Base-by-base conservation (phyloP, 2,797 vertebrate genomes). In the Orientallactaga sibirica region DNA sequence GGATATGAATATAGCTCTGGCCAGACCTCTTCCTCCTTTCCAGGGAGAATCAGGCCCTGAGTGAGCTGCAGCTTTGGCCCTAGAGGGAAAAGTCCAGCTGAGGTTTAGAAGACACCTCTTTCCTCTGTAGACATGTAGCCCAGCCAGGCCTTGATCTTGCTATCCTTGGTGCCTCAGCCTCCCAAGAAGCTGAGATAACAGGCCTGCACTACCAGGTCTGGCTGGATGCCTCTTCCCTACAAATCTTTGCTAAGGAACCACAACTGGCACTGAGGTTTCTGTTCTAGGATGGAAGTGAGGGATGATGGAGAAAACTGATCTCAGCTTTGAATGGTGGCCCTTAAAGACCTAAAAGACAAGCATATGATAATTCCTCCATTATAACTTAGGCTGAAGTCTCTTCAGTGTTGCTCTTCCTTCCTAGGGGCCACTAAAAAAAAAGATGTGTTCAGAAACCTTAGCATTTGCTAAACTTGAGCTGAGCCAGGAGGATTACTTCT, bases 241-340 rank as follows among this genome's bases (percentile, higher is more conserved):
- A 92, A 66, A 27, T 20, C 20, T 95, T 93, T 71, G 71, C 24
- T 93, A 85, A 90, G n/a, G 37, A 77, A 95, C 43, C 20, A 81
- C 5, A 48, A 19, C 20, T 25, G 16, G 14, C 61, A 58, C 2
- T 62, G 52, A 80, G n/a, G 27, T 52, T 92, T 81, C 84, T 71
- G 74, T 88, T 84, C 41, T 85, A 94, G 62, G 68, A 55, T 75
- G 52, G 62, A 85, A 67, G 29, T 75, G 27, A 7, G 9, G 43
- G 16, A 9, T 55, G 52, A 81, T 16, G 64, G 70, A 91, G n/a
- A 76, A 95, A 91, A 67, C 6, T 2, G 62, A 71, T 48, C 29
- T 94, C 55, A 93, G 52, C 29, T 80, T 95, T 92, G 58, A 67
- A 68, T 24, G 27, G 64, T 43, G n/a, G 55, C 37, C 27, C 25